phyloP scores from a whole-genome alignment of 2,797 vertebrate genomes.

The Halcyon smyrnensis region DNA sequence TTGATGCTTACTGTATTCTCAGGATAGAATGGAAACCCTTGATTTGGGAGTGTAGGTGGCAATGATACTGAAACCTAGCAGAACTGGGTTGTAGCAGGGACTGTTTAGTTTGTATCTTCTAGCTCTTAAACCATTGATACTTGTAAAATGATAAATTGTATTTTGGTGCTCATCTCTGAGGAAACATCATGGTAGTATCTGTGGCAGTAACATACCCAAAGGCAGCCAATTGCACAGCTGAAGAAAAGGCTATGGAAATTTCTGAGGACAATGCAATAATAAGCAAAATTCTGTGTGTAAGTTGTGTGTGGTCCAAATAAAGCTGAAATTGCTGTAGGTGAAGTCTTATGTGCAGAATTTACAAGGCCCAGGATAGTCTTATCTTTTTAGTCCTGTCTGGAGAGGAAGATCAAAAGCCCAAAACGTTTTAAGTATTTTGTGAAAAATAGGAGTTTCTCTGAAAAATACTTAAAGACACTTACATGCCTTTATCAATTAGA shows the following conservation, averaged over 20 bases:
- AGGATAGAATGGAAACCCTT: not conserved
- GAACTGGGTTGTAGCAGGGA: not conserved
- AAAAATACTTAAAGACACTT: not conserved
- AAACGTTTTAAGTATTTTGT: not conserved
- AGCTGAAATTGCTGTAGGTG: not conserved
- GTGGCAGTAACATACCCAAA: not conserved
- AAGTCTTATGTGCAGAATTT: not conserved
- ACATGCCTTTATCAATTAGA: not conserved
- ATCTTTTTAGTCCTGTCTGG: not conserved
- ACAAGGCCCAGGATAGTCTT: not conserved
- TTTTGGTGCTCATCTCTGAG: not conserved
- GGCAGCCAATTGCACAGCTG: not conserved
- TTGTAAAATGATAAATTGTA: not conserved
- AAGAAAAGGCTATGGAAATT: not conserved
- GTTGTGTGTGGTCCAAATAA: not conserved
- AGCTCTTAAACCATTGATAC: not conserved
- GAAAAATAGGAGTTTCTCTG: not conserved
- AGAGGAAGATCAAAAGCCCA: not conserved
- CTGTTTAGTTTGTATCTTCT: not conserved
- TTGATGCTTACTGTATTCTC: not conserved
- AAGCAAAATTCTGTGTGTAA: not conserved
- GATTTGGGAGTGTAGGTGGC: not conserved
- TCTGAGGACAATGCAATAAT: not conserved
- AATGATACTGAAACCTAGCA: not conserved
- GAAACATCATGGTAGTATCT: not conserved